These are phyloP conservation scores for Dolichomitus sp. DNA, from an alignment of 2,888 invertebrate species.

Conservation along the genomic window DNA sequence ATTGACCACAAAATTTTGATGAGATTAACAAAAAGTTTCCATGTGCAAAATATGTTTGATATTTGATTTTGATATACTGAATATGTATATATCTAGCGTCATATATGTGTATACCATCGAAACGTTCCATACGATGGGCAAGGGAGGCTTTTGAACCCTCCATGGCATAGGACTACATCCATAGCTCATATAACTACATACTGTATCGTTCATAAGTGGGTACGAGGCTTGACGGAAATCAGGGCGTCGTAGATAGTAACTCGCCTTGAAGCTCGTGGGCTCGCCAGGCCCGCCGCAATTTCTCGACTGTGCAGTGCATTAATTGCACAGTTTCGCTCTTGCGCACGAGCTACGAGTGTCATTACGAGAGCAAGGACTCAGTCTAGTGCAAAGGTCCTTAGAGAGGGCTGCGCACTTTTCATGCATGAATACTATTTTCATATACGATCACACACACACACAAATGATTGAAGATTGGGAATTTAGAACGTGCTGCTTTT, in stretches of 20 bases:
- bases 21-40: no score
- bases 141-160: conserved; percentile 49
- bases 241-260: conserved; percentile 79
- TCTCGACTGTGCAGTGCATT: conserved; percentile 52
- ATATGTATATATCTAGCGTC: background rate
- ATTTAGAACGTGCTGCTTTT: background rate
- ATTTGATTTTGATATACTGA: no score
- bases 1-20: no score
- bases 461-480: conserved; percentile 3
- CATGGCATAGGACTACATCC: conserved; percentile 19
- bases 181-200: conserved; percentile 15
- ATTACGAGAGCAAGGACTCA: conserved; percentile 59
- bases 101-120: background rate
- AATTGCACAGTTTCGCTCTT: conserved; percentile 53
- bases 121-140: conserved; percentile 16
- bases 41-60: no score
- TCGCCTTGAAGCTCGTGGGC: conserved; percentile 76
- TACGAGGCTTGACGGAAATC: conserved; percentile 69
- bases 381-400: conserved; percentile 48
- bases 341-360: conserved; percentile 41
- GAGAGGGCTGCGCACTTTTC: conserved; percentile 2
- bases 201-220: conserved; percentile 1
- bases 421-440: background rate
- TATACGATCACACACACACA: background rate
- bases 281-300: conserved; percentile 51